Percentiles rank a stretch among this genome's conserved stretches.
phyloP scores from a whole-genome alignment of 2,113 vertebrate species.

The Argyrosomus japonicus region DNA sequence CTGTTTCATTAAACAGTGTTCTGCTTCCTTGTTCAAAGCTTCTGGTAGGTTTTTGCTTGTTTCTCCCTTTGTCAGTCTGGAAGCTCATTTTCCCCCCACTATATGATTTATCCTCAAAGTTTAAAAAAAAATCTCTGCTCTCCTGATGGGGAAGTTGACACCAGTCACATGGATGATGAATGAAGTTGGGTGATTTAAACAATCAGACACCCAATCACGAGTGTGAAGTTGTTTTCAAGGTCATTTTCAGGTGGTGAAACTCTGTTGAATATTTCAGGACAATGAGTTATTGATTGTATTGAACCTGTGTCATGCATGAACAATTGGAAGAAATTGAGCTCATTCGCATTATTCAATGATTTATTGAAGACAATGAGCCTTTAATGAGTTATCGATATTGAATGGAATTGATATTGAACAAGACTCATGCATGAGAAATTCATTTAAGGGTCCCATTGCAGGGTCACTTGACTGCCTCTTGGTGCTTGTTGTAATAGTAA shows the following conservation, averaged over 20 bases:
- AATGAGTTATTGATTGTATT: constrained; percentile 64
- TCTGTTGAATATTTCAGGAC: constrained; percentile 25
- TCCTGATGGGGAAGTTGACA: background rate
- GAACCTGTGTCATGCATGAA: constrained; percentile 56
- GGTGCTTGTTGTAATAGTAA: constrained; percentile 9
- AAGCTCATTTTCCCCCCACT: background rate
- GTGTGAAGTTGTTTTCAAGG: constrained; percentile 26
- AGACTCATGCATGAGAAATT: constrained; percentile 51
- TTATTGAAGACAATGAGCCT: constrained; percentile 38
- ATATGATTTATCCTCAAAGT: background rate
- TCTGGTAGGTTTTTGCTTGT: background rate
- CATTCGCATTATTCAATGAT: constrained; percentile 55
- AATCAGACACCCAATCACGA: background rate
- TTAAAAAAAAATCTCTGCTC: background rate
- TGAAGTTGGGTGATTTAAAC: background rate
- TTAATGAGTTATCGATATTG: constrained; percentile 61
- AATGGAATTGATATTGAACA: constrained; percentile 52
- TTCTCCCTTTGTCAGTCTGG: background rate
- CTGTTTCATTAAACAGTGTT: background rate
- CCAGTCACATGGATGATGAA: background rate
- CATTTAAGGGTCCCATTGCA: constrained; percentile 13
- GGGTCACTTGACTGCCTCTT: constrained; percentile 9
- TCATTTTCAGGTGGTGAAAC: constrained; percentile 28
- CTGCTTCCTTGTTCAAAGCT: too few species aligned
- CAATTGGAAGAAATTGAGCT: constrained; percentile 43